These are phyloP conservation scores for Lethocerus indicus DNA, from an alignment of 1,140 invertebrate species.

Conservation along the genomic window DNA sequence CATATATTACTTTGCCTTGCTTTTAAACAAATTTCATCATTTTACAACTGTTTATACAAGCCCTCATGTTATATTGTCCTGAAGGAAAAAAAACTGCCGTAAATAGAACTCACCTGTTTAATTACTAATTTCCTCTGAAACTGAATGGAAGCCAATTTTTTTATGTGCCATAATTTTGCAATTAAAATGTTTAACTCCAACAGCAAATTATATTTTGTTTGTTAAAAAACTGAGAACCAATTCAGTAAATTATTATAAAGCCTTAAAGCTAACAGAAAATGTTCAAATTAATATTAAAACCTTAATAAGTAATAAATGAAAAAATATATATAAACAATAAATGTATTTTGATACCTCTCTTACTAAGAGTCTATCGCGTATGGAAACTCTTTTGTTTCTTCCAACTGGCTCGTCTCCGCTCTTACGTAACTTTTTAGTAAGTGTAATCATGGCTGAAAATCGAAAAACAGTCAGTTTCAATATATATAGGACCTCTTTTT, in stretches of 20 bases:
- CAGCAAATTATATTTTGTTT: background rate
- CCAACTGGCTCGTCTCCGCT: constrained; percentile 25
- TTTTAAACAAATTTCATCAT: too few relatives aligned
- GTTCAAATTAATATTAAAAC: constrained; percentile 1
- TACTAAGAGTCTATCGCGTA: constrained; percentile 67
- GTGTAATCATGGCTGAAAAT: constrained; percentile 76
- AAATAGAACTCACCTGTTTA: too few relatives aligned
- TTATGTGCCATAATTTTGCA: background rate
- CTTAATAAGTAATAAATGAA: too few relatives aligned
- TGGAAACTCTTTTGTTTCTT: constrained; percentile 39
- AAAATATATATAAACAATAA: too few relatives aligned
- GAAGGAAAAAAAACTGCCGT: too few relatives aligned
- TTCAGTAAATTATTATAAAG: background rate
- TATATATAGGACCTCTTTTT: too few relatives aligned
- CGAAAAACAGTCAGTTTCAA: too few relatives aligned
- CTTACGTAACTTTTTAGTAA: constrained; percentile 64
- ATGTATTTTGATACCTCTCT: constrained; percentile 47
- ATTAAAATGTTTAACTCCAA: background rate
- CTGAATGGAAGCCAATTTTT: too few relatives aligned
- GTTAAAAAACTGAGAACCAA: background rate
- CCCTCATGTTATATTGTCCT: too few relatives aligned
- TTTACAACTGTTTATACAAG: too few relatives aligned
- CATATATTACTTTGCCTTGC: too few relatives aligned
- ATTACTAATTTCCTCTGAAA: too few relatives aligned
- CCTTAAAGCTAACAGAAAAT: background rate